These are phyloP conservation scores for Thripadectes ignobilis DNA, from an alignment of 2,797 vertebrate genomes.

Conservation along the genomic window DNA sequence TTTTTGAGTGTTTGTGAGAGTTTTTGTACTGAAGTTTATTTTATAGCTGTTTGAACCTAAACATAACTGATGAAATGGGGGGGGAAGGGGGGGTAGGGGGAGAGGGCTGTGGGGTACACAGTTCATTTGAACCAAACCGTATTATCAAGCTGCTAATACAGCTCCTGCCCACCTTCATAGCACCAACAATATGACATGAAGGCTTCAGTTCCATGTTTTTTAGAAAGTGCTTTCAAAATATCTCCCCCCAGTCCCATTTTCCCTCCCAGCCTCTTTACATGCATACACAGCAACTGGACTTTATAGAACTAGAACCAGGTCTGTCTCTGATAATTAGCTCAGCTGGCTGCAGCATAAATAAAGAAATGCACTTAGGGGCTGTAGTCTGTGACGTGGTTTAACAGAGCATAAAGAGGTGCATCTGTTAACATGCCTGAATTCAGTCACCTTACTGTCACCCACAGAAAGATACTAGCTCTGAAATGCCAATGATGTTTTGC, in stretches of 20 bases:
- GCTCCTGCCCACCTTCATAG: not conserved
- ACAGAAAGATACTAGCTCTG: slow-evolving; percentile 59
- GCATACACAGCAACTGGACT: slow-evolving; percentile 1
- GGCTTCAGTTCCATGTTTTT: not conserved
- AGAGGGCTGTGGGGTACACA: not conserved
- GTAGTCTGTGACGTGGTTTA: slow-evolving; percentile 72
- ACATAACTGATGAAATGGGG: not conserved
- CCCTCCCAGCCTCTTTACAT: not conserved
- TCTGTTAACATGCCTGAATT: slow-evolving; percentile 74
- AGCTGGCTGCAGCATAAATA: slow-evolving; percentile 71
- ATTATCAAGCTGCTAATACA: not conserved
- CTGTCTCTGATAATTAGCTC: slow-evolving; percentile 77
- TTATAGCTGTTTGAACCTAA: not conserved
- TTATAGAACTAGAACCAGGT: slow-evolving; percentile 60
- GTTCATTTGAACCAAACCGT: not conserved
- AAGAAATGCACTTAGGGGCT: slow-evolving; percentile 72
- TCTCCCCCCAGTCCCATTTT: not conserved
- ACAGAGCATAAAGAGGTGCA: slow-evolving; percentile 76
- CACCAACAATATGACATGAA: not conserved
- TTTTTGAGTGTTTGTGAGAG: not conserved
- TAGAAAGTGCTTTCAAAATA: not conserved
- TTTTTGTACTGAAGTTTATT: not conserved
- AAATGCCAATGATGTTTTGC: slow-evolving; percentile 68
- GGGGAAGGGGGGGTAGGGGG: not conserved
- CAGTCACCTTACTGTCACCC: slow-evolving; percentile 74